phyloP scores from a whole-genome alignment of 2,888 invertebrate genomes.

The Zele albiditarsus region DNA sequence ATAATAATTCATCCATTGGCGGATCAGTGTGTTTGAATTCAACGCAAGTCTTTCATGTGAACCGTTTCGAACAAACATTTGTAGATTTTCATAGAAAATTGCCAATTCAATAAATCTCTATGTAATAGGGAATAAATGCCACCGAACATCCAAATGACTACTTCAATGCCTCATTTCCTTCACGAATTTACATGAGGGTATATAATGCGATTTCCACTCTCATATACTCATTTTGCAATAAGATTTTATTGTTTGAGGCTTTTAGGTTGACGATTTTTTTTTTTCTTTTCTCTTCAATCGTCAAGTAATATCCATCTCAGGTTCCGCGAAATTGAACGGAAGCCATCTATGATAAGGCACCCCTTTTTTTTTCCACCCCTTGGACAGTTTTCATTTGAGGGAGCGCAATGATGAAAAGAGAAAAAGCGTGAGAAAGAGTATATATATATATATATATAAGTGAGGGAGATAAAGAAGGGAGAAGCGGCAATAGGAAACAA shows the following conservation, averaged over 20 bases:
- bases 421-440: not conserved
- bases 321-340: constrained; percentile 64
- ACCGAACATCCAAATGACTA: not conserved
- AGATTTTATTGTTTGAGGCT: constrained; percentile 28
- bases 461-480: constrained; percentile 41
- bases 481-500: constrained; percentile 66
- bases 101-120: not conserved
- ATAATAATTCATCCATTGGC: no score
- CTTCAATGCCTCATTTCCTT: not conserved
- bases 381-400: constrained; percentile 52
- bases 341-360: constrained; percentile 59
- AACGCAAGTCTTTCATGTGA: no score
- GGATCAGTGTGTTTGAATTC: no score
- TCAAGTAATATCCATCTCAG: constrained; percentile 49
- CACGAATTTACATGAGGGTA: not conserved
- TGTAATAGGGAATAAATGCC: not conserved
- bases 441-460: not conserved
- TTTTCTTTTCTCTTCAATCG: constrained; percentile 40
- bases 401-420: constrained; percentile 36
- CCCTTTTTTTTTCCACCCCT: constrained; percentile 45
- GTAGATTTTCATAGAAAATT: not conserved
- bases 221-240: not conserved
- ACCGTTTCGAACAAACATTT: no score
- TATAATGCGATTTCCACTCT: not conserved
- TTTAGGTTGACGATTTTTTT: constrained; percentile 50